These are phyloP conservation scores for Venturia canescens DNA, from an alignment of 1,140 invertebrate species.

Conservation along the genomic window DNA sequence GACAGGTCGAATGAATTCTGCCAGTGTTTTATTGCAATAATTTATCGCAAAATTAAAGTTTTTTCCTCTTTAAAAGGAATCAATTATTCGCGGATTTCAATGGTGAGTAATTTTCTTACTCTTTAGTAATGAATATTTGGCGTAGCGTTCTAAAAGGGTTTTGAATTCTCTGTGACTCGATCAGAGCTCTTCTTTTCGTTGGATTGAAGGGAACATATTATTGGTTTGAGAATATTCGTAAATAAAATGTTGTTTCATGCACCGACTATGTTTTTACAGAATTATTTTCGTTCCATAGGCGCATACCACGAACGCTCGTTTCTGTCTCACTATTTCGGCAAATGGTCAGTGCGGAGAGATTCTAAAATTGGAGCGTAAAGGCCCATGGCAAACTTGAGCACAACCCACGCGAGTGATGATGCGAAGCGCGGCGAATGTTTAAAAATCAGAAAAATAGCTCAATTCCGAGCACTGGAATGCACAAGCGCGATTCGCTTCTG, in stretches of 20 bases:
- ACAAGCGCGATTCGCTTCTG: background rate
- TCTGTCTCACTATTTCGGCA: background rate
- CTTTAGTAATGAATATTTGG: too few species aligned
- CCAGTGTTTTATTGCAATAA: too few species aligned
- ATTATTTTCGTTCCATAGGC: background rate
- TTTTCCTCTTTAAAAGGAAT: too few species aligned
- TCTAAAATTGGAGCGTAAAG: conserved; percentile 1
- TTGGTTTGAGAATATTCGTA: background rate
- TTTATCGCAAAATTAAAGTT: too few species aligned
- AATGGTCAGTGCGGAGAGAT: background rate
- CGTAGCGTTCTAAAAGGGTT: too few species aligned
- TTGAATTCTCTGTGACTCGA: background rate
- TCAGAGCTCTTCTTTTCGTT: background rate
- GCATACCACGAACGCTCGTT: background rate
- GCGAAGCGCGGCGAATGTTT: background rate
- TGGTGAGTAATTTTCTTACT: too few species aligned
- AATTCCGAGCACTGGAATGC: background rate
- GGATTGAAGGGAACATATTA: background rate
- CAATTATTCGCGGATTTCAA: too few species aligned
- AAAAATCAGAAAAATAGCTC: background rate
- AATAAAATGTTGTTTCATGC: background rate
- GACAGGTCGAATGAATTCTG: too few species aligned
- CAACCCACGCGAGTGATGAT: background rate
- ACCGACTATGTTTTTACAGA: background rate
- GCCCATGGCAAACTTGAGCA: background rate